phyloP scores from a whole-genome alignment of 2,888 invertebrate species.

The Allacma fusca region DNA sequence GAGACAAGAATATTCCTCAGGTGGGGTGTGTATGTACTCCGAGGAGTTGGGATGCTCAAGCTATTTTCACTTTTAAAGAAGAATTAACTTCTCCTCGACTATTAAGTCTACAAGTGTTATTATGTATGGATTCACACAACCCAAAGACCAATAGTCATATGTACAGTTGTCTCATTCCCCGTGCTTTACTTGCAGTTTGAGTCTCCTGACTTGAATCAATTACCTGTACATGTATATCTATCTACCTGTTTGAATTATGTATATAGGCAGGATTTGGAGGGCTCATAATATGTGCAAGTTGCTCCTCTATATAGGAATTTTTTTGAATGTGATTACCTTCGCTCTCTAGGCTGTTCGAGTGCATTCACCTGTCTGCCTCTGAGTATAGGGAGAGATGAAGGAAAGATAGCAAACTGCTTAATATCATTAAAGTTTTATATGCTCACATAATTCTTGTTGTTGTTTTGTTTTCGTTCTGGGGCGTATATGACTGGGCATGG shows the following conservation, averaged over 20 bases:
- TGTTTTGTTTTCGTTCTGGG: background rate
- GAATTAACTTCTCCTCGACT: too few relatives aligned
- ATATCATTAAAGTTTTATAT: conserved; percentile 16
- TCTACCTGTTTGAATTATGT: background rate
- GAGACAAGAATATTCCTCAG: too few relatives aligned
- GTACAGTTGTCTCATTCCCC: too few relatives aligned
- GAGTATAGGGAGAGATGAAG: conserved; percentile 25
- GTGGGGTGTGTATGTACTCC: background rate
- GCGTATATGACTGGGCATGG: background rate
- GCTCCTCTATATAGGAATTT: background rate
- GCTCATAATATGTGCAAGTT: too few relatives aligned
- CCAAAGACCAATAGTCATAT: background rate
- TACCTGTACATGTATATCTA: background rate
- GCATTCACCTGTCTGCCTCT: conserved; percentile 36
- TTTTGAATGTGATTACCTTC: conserved; percentile 37
- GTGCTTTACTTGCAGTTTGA: background rate
- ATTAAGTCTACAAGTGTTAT: background rate
- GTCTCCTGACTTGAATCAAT: conserved; percentile 17
- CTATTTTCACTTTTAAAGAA: conserved; percentile 1
- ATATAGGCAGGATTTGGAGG: background rate
- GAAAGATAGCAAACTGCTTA: conserved; percentile 26
- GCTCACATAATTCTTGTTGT: conserved; percentile 2
- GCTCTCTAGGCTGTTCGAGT: conserved; percentile 36
- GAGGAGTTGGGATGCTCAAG: too few relatives aligned
- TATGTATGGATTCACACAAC: background rate